Base-by-base conservation (phyloP, 2,888 invertebrate genomes). In the Trileptium ribeirensis region DNA sequence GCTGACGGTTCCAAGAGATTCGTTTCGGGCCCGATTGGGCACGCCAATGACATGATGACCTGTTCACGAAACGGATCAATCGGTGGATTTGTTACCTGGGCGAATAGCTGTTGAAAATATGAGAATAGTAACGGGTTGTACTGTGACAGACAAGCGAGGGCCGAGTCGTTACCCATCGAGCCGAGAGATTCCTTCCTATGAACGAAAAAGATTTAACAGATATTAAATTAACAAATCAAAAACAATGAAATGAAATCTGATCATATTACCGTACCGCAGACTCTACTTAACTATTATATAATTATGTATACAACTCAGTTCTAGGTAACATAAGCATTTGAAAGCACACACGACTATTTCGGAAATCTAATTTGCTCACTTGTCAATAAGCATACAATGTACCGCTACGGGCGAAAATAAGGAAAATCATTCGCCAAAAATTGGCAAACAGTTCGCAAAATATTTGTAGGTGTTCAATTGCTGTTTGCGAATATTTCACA, bases 31-130 rank as follows among this genome's bases (percentile, higher is more conserved):
- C 99, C 99, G 87, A 99, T 93, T 0, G 98, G 98, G 88, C 97
- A 97, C 84, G 95, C 93, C 89, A 99, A 91, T 0, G 97, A 97
- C 98, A 99, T 99, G 83, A 99, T 97, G 84, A 98, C 94, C 90
- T 95, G 96, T 91, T 99, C 99, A 86, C 97, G 92, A 92, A 99
- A 98, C 64, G 99, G 99, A 91, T 99, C 99, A 85, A 99, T 98
- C 1, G 99, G 99, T 1, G 99, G 99, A 91, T 99, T 99, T 86
- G 99, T 99, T 86, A 91, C 91, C 92, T 99, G 99, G 51, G 99
- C 99, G 90, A 99, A 99, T 74, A 98, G 91, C 89, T 99, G 99
- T 89, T 99, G 98, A 91, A 99, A 99, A 90, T 99, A 99, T 86
- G 95, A 95, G 89, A 97, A 99, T 0, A 95, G 92, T 82, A 97